phyloP scores from a whole-genome alignment of 2,797 vertebrate species.

The Enteromius thamalakanensis region DNA sequence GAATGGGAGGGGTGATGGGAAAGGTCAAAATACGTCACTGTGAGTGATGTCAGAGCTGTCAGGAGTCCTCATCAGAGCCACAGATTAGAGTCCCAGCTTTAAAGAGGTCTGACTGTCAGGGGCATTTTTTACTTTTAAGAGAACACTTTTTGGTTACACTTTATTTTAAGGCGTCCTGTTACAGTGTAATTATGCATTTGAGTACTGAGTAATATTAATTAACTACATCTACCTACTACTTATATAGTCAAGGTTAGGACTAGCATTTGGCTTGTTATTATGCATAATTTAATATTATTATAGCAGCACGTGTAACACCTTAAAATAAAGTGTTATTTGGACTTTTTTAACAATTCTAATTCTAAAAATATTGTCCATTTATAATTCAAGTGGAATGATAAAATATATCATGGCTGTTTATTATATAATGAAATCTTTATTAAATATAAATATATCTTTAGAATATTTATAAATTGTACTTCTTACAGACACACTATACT shows the following conservation, averaged over 20 bases:
- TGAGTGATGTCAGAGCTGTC: conserved; percentile 71
- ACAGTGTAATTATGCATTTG: neutral
- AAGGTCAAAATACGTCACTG: conserved; percentile 72
- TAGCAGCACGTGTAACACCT: neutral
- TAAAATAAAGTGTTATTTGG: no score
- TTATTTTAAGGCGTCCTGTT: neutral
- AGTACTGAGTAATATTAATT: neutral
- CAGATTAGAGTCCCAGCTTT: neutral
- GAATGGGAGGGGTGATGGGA: conserved; percentile 69
- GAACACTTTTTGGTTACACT: neutral
- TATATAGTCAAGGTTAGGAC: neutral
- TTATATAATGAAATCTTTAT: neutral
- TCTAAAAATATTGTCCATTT: neutral
- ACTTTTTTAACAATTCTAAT: neutral
- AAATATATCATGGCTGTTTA: neutral
- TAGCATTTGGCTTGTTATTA: neutral
- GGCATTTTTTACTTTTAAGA: neutral
- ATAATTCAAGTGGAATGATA: neutral
- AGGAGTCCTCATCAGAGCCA: conserved; percentile 6
- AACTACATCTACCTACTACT: neutral
- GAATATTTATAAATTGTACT: neutral
- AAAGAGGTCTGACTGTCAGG: neutral
- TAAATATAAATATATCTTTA: neutral
- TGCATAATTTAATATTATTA: neutral
- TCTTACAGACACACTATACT: neutral